Evolutionary conservation across 2,797 vertebrate species (phyloP).

Genomic region (Aulostomus chinensis): DNA sequence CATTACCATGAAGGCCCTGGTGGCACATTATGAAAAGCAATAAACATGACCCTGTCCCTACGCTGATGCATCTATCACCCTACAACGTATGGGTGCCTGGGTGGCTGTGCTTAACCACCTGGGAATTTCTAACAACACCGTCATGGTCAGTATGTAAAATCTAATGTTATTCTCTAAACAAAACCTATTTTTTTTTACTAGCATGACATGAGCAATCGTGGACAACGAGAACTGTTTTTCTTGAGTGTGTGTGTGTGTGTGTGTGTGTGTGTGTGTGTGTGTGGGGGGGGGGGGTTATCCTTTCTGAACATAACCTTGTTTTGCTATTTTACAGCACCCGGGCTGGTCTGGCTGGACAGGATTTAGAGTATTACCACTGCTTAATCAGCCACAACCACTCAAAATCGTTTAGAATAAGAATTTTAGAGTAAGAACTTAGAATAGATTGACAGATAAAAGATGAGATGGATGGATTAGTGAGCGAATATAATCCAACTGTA

Average conservation of each 20-base stretch:
- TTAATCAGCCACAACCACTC: slow-evolving; percentile 67
- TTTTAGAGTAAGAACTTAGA: no score
- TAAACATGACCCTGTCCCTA: slow-evolving; percentile 54
- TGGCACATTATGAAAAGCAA: slow-evolving; percentile 72
- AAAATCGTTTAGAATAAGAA: slow-evolving; percentile 30
- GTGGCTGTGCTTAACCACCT: slow-evolving; percentile 43
- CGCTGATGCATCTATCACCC: slow-evolving; percentile 60
- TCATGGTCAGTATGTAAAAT: slow-evolving; percentile 49
- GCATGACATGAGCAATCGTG: slow-evolving; percentile 31
- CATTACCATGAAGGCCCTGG: slow-evolving; percentile 59
- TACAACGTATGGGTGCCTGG: slow-evolving; percentile 65
- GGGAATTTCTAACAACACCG: slow-evolving; percentile 55
- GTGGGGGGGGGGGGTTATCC: slow-evolving; percentile 34
- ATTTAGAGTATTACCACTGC: slow-evolving; percentile 75
- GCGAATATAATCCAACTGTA: no score
- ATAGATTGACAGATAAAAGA: no score
- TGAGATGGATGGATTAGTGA: no score
- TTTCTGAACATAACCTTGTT: slow-evolving; percentile 56
- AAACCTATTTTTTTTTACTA: slow-evolving; percentile 41
- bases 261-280: slow-evolving; percentile 2
- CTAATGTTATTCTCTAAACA: slow-evolving; percentile 36
- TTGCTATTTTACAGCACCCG: slow-evolving; percentile 53
- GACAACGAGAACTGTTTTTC: slow-evolving; percentile 19
- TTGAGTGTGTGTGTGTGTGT: slow-evolving; percentile 5
- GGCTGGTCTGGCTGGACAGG: slow-evolving; percentile 60